phyloP scores from a whole-genome alignment of 2,888 invertebrate genomes.

The Drosophila anomalata region DNA sequence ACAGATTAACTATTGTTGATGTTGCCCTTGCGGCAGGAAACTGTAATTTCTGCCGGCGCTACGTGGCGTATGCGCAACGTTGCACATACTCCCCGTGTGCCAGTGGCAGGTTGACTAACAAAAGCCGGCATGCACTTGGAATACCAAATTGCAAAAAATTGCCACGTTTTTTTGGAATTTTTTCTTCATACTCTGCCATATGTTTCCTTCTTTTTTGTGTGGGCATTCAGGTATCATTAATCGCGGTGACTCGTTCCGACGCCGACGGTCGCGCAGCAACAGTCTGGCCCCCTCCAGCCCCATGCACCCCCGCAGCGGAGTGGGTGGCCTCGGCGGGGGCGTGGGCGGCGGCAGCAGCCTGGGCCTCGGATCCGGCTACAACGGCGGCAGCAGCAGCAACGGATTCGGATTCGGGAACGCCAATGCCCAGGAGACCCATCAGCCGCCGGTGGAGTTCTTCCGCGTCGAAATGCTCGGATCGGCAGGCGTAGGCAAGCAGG shows the following conservation, averaged over 20 bases:
- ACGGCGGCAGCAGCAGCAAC: conserved; percentile 65
- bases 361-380: conserved; percentile 58
- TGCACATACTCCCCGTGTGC: conserved; percentile 53
- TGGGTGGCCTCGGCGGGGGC: conserved; percentile 52
- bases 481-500: conserved; percentile 93
- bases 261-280: conserved; percentile 92
- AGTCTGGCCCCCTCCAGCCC: conserved; percentile 88
- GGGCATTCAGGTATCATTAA: conserved; percentile 91
- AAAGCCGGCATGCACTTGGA: conserved; percentile 37
- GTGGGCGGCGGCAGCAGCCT: conserved; percentile 57
- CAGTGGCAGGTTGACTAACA: conserved; percentile 11
- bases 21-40: conserved; percentile 45
- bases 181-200: neutral
- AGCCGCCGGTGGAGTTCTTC: conserved; percentile 86
- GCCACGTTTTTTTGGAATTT: neutral
- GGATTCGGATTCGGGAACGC: conserved; percentile 55
- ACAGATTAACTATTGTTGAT: conserved; percentile 63
- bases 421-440: conserved; percentile 71
- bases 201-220: neutral
- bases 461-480: conserved; percentile 91
- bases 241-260: conserved; percentile 96
- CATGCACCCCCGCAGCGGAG: conserved; percentile 83
- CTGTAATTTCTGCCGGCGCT: conserved; percentile 46
- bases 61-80: conserved; percentile 63
- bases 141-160: conserved; percentile 28